Percentiles rank a stretch among this genome's conserved stretches.
These are phyloP conservation scores for Trissoscelio sp. DNA, from an alignment of 2,888 invertebrate species.

Conservation along the genomic window DNA sequence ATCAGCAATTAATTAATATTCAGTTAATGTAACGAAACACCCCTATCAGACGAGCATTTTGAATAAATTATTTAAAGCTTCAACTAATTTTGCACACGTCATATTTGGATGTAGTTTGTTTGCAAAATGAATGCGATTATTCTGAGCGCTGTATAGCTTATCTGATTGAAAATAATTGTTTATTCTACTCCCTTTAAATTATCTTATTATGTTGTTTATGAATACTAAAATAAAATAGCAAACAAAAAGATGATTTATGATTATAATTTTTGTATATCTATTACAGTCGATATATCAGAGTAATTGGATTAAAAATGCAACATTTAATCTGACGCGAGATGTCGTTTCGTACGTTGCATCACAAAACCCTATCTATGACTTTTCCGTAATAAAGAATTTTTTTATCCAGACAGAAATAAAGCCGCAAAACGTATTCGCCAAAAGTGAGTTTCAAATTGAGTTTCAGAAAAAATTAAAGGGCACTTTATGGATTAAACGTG, in stretches of 20 bases:
- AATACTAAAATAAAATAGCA: too few relatives aligned
- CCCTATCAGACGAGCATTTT: background rate
- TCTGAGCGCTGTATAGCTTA: background rate
- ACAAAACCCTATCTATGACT: background rate
- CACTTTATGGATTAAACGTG: conserved; percentile 1
- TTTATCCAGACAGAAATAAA: background rate
- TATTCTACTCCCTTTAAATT: too few relatives aligned
- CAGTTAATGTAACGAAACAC: background rate
- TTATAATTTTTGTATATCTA: too few relatives aligned
- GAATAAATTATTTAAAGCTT: background rate
- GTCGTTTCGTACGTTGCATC: too few relatives aligned
- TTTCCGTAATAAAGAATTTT: background rate
- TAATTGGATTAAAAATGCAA: background rate
- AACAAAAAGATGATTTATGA: too few relatives aligned
- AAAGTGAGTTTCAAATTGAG: conserved; percentile 15
- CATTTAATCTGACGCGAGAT: background rate
- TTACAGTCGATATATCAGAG: background rate
- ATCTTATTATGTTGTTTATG: too few relatives aligned
- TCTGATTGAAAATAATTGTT: too few relatives aligned
- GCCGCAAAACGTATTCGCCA: background rate
- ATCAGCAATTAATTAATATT: conserved; percentile 11
- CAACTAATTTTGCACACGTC: background rate
- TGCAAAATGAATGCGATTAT: too few relatives aligned
- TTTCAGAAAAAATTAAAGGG: conserved; percentile 6
- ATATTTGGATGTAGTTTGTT: too few relatives aligned